Conservation (phyloP, 2,888 invertebrate species). For the Protula sp. region DNA sequence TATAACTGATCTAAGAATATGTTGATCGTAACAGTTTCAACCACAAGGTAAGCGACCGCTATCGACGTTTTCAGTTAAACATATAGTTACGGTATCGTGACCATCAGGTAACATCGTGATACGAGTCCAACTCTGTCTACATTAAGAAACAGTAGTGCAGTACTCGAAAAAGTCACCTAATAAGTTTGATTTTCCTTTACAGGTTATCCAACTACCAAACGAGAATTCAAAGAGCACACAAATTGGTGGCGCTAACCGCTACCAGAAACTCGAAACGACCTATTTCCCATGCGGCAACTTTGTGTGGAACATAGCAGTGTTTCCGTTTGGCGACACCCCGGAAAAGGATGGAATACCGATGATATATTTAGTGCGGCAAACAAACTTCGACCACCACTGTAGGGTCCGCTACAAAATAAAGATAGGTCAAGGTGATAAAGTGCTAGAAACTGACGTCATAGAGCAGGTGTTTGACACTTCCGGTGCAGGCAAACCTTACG, state of each 20-base stretch:
- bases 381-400: conserved; percentile 76
- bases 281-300: conserved; percentile 75
- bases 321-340: conserved; percentile 37
- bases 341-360: conserved; percentile 46
- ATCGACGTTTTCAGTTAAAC: too few species aligned
- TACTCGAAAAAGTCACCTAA: too few species aligned
- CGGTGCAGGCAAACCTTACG: conserved; percentile 21
- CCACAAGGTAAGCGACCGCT: too few species aligned
- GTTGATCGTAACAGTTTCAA: too few species aligned
- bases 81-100: too few species aligned
- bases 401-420: conserved; percentile 63
- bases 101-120: too few species aligned
- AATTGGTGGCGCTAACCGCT: conserved; percentile 20
- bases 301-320: conserved; percentile 68
- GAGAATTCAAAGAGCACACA: conserved; percentile 9
- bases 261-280: conserved; percentile 59
- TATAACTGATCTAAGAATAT: too few species aligned
- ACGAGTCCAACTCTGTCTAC: too few species aligned
- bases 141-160: too few species aligned
- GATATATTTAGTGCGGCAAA: conserved; percentile 63
- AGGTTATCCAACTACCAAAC: conserved; percentile 16
- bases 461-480: conserved; percentile 42
- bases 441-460: conserved; percentile 39
- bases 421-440: conserved; percentile 51
- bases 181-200: background rate